Base-by-base conservation (phyloP, 2,113 vertebrate genomes). In the Campylomormyrus tamandua region DNA sequence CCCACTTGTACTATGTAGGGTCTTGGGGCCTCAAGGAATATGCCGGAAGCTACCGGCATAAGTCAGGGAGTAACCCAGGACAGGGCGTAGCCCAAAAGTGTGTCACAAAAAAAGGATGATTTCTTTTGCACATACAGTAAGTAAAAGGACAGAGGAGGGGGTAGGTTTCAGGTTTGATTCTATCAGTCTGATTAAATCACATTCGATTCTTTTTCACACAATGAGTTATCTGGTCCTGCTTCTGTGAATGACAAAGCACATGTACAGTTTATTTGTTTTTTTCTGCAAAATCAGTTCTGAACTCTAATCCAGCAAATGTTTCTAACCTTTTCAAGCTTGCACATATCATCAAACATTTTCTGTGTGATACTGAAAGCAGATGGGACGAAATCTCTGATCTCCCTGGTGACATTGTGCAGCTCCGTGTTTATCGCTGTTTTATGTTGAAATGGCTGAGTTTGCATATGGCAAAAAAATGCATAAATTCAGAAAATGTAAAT, bases 201-300 rank as follows among this genome's bases (percentile, higher is more conserved):
- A 83, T 9, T 83, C 19, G 53, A 42, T 21, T 89, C 46, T 53
- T 83, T 89, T 83, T 89, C 89, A 89, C 42, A 15, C 19, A 8
- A 52, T 5, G 13, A 52, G 21, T 48, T 52, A 3, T 53, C 27
- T 89, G 66, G 46, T 17, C 88, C 19, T 74, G 21, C 66, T 87
- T 89, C 17, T 46, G 27, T 89, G 62, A 74, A 89, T 80, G 66
- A 77, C 35, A 74, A 48, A 89, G 46, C 66, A 89, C 42, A 70
- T 89, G 88, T 46, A 17, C 62, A 89, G 8, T 49, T 45, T 89
- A 19, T 89, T 56, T 48, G 46, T 5, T 70, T 89, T 88, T 88
- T 88, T 11, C 66, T 89, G 66, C 45, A 77, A 35, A 66, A 74
- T 45, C 88, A 89, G 56, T n/a, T 50, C 24, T 88, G 35, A 88